Conservation (phyloP, 2,113 vertebrate species). For the Oncorhynchus clarkii region DNA sequence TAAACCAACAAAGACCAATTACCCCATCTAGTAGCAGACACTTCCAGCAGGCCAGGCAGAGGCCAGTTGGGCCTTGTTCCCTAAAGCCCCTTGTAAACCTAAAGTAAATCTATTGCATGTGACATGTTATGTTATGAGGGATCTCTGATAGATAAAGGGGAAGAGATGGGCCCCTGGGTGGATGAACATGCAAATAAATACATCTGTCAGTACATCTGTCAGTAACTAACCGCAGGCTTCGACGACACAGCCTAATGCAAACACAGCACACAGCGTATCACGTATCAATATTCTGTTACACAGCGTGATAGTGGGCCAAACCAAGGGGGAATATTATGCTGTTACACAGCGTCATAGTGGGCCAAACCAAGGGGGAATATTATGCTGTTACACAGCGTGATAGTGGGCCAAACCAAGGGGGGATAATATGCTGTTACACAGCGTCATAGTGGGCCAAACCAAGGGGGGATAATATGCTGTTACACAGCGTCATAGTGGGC, state of each 20-base stretch:
- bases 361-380: no score
- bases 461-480: no score
- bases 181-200: slow-evolving; percentile 35
- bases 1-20: slow-evolving; percentile 18
- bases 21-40: neutral
- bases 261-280: neutral
- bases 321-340: no score
- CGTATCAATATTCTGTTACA: no score
- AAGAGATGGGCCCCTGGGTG: slow-evolving; percentile 19
- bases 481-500: no score
- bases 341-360: no score
- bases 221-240: neutral
- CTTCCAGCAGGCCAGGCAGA: neutral
- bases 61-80: neutral
- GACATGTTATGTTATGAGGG: slow-evolving; percentile 24
- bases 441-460: no score
- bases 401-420: no score
- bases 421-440: no score
- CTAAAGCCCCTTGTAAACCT: slow-evolving; percentile 1
- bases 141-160: slow-evolving; percentile 20
- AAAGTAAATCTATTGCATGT: slow-evolving; percentile 30
- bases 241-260: slow-evolving; percentile 5
- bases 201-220: slow-evolving; percentile 22
- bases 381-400: no score
- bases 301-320: no score